Conservation (phyloP, 2,113 vertebrate genomes). For the Progne subis region DNA sequence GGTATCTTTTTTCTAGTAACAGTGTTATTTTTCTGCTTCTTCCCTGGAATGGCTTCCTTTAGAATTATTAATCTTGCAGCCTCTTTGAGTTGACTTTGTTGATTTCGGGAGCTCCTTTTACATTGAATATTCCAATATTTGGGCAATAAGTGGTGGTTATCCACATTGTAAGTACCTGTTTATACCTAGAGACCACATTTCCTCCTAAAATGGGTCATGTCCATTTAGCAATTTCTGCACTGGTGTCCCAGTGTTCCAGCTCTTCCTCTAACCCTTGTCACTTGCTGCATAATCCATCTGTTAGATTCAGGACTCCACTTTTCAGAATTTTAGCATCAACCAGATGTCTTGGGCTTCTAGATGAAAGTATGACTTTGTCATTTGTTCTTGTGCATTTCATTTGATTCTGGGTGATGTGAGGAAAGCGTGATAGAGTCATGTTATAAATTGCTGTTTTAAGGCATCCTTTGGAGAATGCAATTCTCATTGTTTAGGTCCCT, state of each 20-base stretch:
- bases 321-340: not conserved
- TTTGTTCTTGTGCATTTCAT: not conserved
- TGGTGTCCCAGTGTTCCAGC: not conserved
- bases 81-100: not conserved
- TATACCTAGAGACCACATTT: not conserved
- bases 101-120: not conserved
- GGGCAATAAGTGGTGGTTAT: not conserved
- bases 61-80: not conserved
- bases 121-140: not conserved
- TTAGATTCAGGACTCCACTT: not conserved
- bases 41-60: not conserved
- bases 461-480: not conserved
- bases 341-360: not conserved
- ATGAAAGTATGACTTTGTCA: not conserved
- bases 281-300: not conserved
- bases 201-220: not conserved
- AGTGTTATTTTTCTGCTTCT: not conserved
- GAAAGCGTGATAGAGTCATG: accelerated
- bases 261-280: not conserved
- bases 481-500: not conserved
- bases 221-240: not conserved
- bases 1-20: not conserved
- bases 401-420: not conserved
- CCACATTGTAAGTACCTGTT: not conserved
- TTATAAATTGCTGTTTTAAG: not conserved